Evolutionary conservation across 1,140 invertebrate genomes (phyloP).

Genomic region (Procambarus virginalis): DNA sequence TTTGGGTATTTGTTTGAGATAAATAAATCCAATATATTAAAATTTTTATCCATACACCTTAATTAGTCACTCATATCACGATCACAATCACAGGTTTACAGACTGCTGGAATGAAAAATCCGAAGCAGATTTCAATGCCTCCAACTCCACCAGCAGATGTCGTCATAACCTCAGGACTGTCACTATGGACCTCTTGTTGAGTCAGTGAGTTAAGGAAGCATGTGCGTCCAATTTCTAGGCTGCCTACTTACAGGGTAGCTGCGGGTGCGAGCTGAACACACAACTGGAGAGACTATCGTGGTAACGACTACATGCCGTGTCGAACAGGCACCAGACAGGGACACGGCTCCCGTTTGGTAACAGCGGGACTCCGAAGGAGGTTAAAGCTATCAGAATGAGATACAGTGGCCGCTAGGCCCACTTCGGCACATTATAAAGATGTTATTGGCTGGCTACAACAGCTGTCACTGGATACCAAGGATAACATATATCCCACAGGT

Average conservation of each 20-base stretch:
- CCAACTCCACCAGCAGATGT: conserved; percentile 48
- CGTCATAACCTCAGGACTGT: conserved; percentile 36
- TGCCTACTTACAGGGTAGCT: conserved; percentile 62
- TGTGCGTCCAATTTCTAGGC: conserved; percentile 64
- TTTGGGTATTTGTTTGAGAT: conserved; percentile 53
- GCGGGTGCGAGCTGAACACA: conserved; percentile 60
- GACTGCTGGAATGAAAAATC: conserved; percentile 69
- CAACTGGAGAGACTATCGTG: conserved; percentile 59
- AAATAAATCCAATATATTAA: conserved; percentile 58
- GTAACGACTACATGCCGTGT: conserved; percentile 53
- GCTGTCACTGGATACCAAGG: conserved; percentile 40
- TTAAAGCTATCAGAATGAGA: conserved; percentile 61
- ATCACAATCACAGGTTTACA: conserved; percentile 61
- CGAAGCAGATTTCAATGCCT: conserved; percentile 67
- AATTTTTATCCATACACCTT: conserved; percentile 59
- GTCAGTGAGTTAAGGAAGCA: conserved; percentile 60
- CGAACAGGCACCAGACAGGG: conserved; percentile 30
- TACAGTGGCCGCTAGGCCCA: conserved; percentile 38
- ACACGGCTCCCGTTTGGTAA: conserved; percentile 56
- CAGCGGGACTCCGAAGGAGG: conserved; percentile 52
- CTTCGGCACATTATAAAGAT: conserved; percentile 33
- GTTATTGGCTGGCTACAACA: conserved; percentile 44
- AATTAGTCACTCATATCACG: conserved; percentile 62
- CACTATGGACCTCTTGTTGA: conserved; percentile 52
- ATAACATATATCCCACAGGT: conserved; percentile 21